Evolutionary conservation across 2,113 vertebrate species (phyloP), one percentile per base, ranked within the genome.

Genomic region (Panurus biarmicus): DNA sequence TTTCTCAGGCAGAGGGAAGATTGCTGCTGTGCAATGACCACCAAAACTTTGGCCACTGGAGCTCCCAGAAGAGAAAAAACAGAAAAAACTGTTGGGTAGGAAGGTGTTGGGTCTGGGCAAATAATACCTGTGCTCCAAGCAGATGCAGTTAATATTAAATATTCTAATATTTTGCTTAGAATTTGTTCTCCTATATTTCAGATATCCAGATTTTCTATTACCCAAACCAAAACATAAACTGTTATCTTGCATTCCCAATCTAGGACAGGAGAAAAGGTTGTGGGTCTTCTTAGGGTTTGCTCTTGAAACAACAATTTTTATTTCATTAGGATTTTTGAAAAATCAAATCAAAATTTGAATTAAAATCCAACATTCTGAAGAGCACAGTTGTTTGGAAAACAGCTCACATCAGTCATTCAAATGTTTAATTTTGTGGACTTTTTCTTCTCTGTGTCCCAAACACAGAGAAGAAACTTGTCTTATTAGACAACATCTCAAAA

Each of bases 1-100:
- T 7, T 80, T 73, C 42, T 86, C 2, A 33, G 35, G 21, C 11
- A 80, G 21, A 35, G 23, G 1, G 2, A 74, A 77, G 7, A 36
- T 29, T 31, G 12, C 7, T 53, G 36, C 15, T 36, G 8, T 35
- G 10, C 12, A 40, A 11, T 5, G 13, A 29, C 14, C 19, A 31
- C 17, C 4, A 18, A 24, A 62, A 3, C 11, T 36, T 17, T 36
- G 28, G 5, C 8, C 1, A 0, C 5, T 54, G 24, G 28, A 60
- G 3, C 17, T 69, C 31, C 35, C 45, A 60, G 35, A 65, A 64
- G 5, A 50, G 9, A 5, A 85, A 38, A 78, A 67, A 1, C 3
- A 87, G 10, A 29, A 28, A 62, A 33, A 92, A 14, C 7, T 50
- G 1, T 33, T 38, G 29, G 11, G 9, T 12, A 75, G 36, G 65